Base-by-base conservation (phyloP, 92 coral and sea anemone species). In the Parazoanthus darwini region DNA sequence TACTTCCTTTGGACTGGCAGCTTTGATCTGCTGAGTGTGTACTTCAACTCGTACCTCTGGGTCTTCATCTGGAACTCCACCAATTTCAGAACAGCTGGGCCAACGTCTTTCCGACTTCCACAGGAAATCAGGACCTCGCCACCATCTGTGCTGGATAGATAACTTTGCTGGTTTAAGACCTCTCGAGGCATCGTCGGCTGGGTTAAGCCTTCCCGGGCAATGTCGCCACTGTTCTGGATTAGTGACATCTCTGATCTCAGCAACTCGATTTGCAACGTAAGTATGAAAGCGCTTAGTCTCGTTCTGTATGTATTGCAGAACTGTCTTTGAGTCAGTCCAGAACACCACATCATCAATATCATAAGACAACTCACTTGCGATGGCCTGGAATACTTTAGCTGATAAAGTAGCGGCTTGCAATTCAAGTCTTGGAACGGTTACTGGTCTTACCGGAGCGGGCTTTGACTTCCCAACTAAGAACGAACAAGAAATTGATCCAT, bases 351-450 rank as follows among this genome's bases (percentile, higher is more conserved):
- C 59, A 33, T 77, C 58, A 67, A 87, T 87, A 54, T 71, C 70
- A 81, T 78, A 39, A 37, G 92, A 59, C 38, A 89, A 66, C 89
- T 89, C 92, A n/a, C 86, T 67, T 46, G 20, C 54, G 10, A 72
- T 66, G 77, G 73, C 85, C 25, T 56, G 73, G 26, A 72, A 85
- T 36, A 85, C 37, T 77, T 29, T 86, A 23, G 67, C 66, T 26
- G 92, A 13, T 22, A 85, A 50, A 36, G 90, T 78, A 14, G 89
- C 88, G 46, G 93, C 85, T 80, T 85, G 89, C 80, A 88, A 80
- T 87, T 91, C 88, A 18, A 89, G 85, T 46, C 91, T 89, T 72
- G 94, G 94, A 25, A 86, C 66, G n/a, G 91, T 86, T 13, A 88
- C 51, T 26, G 93, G 84, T 79, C 86, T 87, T 37, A 90, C 81